Evolutionary conservation across 2,797 vertebrate genomes (phyloP), one percentile per base, ranked within the genome.

Genomic region (Enteromius paludinosus): DNA sequence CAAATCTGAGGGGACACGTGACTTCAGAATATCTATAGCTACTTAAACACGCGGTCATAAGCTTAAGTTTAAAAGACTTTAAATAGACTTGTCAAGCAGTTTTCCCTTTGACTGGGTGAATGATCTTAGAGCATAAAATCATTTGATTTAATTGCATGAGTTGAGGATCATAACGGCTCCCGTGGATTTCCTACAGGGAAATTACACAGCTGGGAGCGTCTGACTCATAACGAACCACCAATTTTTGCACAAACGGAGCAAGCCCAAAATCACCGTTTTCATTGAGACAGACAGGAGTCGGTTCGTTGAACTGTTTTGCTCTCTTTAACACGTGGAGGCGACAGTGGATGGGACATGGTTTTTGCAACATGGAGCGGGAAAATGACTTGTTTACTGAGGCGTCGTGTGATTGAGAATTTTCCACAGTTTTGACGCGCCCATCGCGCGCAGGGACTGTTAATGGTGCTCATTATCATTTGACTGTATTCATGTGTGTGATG

Each of bases 151-250:
- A 75, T 65, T 74, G 78, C 81, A 52, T 35, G 64, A 82, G 73
- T 78, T 56, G 28, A 38, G 72, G 12, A 81, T 85, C 79, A 49
- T 64, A 35, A 6, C 43, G 28, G 9, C 83, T 77, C 65, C 38
- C 66, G 28, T 59, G 66, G 81, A 78, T 73, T 65, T 76, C 30
- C 69, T 14, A 65, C 78, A 49, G 66, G 59, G 20, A 82, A 69
- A 47, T 54, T 47, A 72, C 84, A 85, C 84, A 81, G 78, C 70
- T 79, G 86, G 86, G 78, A 81, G 69, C 35, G 38, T 54, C 56
- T 84, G 76, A 72, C 78, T 83, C 81, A 81, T 45, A 66, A 74
- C 64, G 28, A 78, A 54, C 38, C 62, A 70, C 66, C 78, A 33
- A 84, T 83, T 81, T 84, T 47, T 71, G 78, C 47, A 47, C 78